A percentile compares a stretch with the other conserved stretches of the same genome.
Conservation (phyloP, 2,113 vertebrate species). For the Campylomormyrus numenius region DNA sequence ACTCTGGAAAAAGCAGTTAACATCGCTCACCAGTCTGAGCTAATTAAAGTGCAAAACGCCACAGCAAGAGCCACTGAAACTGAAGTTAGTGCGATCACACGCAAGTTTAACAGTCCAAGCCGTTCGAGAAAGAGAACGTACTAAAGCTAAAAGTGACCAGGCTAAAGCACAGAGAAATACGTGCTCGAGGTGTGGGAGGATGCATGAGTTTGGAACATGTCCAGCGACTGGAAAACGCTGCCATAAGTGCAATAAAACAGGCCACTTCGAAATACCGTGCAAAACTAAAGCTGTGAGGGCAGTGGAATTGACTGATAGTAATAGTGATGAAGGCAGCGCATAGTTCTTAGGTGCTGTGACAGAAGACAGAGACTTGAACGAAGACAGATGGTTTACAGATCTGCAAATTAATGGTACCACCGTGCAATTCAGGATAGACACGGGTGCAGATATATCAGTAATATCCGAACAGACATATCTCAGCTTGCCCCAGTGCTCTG, state of each 20-base stretch:
- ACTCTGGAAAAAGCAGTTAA: too few relatives aligned
- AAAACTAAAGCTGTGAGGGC: conserved; percentile 16
- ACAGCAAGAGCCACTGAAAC: background rate
- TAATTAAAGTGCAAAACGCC: too few relatives aligned
- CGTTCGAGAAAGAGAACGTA: background rate
- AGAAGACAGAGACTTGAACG: background rate
- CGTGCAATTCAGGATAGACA: background rate
- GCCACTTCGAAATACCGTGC: conserved; percentile 15
- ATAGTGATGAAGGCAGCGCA: background rate
- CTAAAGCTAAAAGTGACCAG: conserved; percentile 11
- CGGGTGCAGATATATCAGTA: background rate
- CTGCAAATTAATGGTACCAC: too few relatives aligned
- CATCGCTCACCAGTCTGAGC: background rate
- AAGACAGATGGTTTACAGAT: background rate
- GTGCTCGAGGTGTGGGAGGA: background rate
- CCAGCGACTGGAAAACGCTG: background rate
- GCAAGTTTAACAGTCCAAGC: background rate
- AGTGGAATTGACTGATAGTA: too few relatives aligned
- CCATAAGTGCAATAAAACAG: conserved; percentile 21
- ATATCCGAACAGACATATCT: background rate
- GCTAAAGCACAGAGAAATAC: background rate
- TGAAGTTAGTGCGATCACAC: background rate
- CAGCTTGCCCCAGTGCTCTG: background rate
- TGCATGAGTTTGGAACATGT: background rate
- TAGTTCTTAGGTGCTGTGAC: background rate